Evolutionary conservation across 2,888 invertebrate species (phyloP).

Genomic region (Papilio demoleus): DNA sequence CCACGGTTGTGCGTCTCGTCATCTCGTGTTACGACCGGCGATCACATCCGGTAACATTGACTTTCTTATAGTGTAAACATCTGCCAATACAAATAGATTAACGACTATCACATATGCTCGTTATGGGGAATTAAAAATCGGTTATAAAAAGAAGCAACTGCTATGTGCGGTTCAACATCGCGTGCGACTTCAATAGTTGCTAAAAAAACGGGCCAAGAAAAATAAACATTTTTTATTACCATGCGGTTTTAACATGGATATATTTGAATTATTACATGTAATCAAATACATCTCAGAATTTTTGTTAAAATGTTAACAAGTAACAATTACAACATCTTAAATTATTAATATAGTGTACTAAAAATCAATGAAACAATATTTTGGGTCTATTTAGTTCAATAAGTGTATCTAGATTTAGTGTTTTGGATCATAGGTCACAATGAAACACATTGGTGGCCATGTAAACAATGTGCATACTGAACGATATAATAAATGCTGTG

Average conservation of each 20-base stretch:
- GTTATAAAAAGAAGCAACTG: constrained; percentile 19
- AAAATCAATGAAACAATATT: neutral
- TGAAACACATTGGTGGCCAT: constrained; percentile 6
- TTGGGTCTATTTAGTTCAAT: neutral
- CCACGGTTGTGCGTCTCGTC: constrained; percentile 73
- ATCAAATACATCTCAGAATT: constrained; percentile 13
- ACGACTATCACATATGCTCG: constrained; percentile 52
- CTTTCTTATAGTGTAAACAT: constrained; percentile 77
- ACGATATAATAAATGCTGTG: constrained; percentile 21
- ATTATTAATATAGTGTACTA: neutral
- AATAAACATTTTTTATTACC: constrained; percentile 36
- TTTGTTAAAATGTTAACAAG: no score
- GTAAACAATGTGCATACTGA: constrained; percentile 10
- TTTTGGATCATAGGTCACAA: constrained; percentile 25
- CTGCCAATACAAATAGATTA: constrained; percentile 64
- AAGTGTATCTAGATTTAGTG: constrained; percentile 13
- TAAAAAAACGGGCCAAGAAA: constrained; percentile 23
- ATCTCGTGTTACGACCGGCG: constrained; percentile 71
- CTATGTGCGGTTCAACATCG: neutral
- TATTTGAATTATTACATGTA: constrained; percentile 20
- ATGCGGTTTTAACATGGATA: constrained; percentile 7
- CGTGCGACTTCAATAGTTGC: constrained; percentile 15
- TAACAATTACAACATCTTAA: no score
- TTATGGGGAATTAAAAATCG: constrained; percentile 48
- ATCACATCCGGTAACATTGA: constrained; percentile 80